These are phyloP conservation scores for Aphaenogaster rudis DNA, from an alignment of 1,140 invertebrate species.

Conservation along the genomic window DNA sequence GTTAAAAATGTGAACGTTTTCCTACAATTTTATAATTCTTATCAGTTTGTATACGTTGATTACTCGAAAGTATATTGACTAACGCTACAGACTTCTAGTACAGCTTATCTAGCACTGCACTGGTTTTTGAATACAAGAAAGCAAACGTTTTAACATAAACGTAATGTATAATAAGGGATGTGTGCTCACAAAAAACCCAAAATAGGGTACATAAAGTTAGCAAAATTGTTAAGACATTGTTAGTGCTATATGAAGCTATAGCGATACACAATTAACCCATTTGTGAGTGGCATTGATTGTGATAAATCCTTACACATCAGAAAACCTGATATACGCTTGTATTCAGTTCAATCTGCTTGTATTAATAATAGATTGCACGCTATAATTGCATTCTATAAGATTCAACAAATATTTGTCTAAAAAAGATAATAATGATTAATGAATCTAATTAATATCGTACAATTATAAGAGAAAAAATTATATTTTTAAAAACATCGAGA, in stretches of 20 bases:
- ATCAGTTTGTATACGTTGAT: neutral
- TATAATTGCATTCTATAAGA: neutral
- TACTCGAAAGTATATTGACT: slow-evolving; percentile 31
- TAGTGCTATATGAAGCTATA: slow-evolving; percentile 77
- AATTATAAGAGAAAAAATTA: neutral
- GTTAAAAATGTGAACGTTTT: neutral
- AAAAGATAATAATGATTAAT: neutral
- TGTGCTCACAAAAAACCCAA: slow-evolving; percentile 69
- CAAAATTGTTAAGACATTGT: slow-evolving; percentile 73
- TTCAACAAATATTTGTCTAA: neutral
- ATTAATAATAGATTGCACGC: slow-evolving; percentile 1
- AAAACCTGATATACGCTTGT: slow-evolving; percentile 64
- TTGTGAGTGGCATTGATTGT: slow-evolving; percentile 63
- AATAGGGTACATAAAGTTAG: slow-evolving; percentile 69
- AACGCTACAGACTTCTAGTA: slow-evolving; percentile 34
- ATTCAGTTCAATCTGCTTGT: slow-evolving; percentile 33
- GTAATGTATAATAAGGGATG: slow-evolving; percentile 35
- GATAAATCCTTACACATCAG: slow-evolving; percentile 59
- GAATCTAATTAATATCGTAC: neutral
- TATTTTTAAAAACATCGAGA: slow-evolving; percentile 12
- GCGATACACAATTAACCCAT: slow-evolving; percentile 70
- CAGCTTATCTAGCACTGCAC: slow-evolving; percentile 59
- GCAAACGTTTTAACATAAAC: slow-evolving; percentile 53
- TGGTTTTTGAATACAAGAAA: slow-evolving; percentile 53
- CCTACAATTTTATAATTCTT: neutral